Base-by-base conservation (phyloP, 2,113 vertebrate species). In the Lycocorax pyrrhopterus region DNA sequence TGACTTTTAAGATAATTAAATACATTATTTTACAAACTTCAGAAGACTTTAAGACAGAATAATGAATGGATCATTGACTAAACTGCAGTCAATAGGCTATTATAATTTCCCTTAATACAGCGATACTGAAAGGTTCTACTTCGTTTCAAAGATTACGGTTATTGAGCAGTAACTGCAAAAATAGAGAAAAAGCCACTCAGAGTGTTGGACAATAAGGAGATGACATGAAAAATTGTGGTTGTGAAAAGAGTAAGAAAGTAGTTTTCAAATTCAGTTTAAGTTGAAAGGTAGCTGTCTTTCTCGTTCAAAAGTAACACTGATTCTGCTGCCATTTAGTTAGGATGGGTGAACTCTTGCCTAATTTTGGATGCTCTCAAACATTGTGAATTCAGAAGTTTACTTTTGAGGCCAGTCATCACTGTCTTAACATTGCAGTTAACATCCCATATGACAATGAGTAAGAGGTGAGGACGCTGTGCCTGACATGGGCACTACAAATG, bases 21-120 rank as follows among this genome's bases (percentile, higher is more conserved):
- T 97, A 92, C 95, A 94, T 97, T 97, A 97, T 96, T 97, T 97
- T 96, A 96, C 7, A 68, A 96, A 96, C 52, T 96, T 69, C 75
- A 90, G 62, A 94, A 96, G 91, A 93, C 91, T 97, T 96, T 96
- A 93, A 97, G 93, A 95, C 85, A 96, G 95, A 98, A 94, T 97
- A 98, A 97, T 8, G 4, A 98, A 98, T 97, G 94, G 93, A 94
- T 96, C 92, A 96, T 96, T 97, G 98, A 97, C 89, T 96, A 91
- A 94, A 93, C 69, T 87, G 59, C 35, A 52, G 92, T 98, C 97
- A 96, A 98, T 98, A 98, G 35, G 47, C 95, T 97, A 97, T 98
- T 98, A 98, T 94, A 96, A 97, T 98, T 98, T 97, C 71, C 96
- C 97, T 96, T 97, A 97, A 98, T 97, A 95, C 95, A 97, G 97